phyloP scores from a whole-genome alignment of 2,888 invertebrate genomes.

The Lagria hirta region DNA sequence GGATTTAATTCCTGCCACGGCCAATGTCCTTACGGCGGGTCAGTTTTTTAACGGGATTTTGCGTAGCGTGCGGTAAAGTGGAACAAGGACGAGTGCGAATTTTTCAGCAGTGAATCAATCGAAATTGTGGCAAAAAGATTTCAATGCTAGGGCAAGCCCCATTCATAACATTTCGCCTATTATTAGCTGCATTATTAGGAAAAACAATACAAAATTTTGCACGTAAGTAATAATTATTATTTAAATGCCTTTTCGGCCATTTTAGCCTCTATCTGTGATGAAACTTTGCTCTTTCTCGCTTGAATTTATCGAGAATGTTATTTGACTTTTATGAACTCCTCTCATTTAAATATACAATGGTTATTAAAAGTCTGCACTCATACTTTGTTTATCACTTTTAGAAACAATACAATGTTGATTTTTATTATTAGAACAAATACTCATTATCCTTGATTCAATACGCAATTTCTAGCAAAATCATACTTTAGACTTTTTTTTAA shows the following conservation, averaged over 20 bases:
- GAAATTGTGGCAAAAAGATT: not conserved
- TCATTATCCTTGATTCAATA: too few relatives aligned
- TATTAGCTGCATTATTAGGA: slow-evolving; percentile 6
- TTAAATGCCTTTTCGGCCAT: not conserved
- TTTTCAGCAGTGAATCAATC: slow-evolving; percentile 7
- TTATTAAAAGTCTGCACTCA: too few relatives aligned
- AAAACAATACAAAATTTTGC: too few relatives aligned
- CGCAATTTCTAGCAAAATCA: too few relatives aligned
- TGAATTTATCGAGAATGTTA: slow-evolving; percentile 28
- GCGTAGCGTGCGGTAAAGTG: slow-evolving; percentile 44
- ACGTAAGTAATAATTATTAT: not conserved
- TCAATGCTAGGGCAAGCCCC: not conserved
- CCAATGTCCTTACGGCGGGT: slow-evolving; percentile 53
- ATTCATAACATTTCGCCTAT: slow-evolving; percentile 1
- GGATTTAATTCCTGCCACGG: slow-evolving; percentile 45
- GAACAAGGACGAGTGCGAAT: slow-evolving; percentile 35
- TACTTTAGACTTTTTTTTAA: too few relatives aligned
- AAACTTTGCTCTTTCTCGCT: not conserved
- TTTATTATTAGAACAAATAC: too few relatives aligned
- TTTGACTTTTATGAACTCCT: slow-evolving; percentile 46
- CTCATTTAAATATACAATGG: too few relatives aligned
- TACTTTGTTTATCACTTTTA: too few relatives aligned
- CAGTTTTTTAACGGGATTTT: slow-evolving; percentile 49
- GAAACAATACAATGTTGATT: too few relatives aligned
- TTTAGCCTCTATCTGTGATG: not conserved